These are phyloP conservation scores for Sesia apiformis DNA, from an alignment of 2,888 invertebrate genomes.

Conservation along the genomic window DNA sequence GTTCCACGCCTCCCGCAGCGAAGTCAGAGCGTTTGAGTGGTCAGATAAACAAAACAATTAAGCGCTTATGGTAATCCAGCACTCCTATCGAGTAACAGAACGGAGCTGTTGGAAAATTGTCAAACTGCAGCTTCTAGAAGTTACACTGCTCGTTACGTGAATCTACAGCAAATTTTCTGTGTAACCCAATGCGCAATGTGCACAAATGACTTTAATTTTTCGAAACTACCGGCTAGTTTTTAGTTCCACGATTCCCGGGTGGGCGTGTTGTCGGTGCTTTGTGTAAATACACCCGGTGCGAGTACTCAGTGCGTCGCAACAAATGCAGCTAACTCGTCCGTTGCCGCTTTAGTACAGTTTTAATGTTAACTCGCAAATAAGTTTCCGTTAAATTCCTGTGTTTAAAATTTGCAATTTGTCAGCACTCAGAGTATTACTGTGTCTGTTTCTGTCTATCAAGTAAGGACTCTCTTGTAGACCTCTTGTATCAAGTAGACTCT, in stretches of 20 bases:
- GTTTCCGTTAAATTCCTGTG: neutral
- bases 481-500: too few species aligned
- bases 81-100: slow-evolving; percentile 3
- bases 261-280: slow-evolving; percentile 21
- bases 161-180: neutral
- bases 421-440: neutral
- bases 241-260: neutral
- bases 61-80: slow-evolving; percentile 46
- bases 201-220: neutral
- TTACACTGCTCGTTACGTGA: neutral
- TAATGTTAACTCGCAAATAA: slow-evolving; percentile 25
- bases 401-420: neutral
- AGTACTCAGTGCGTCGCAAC: slow-evolving; percentile 17
- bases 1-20: slow-evolving; percentile 22
- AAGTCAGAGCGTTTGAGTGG: slow-evolving; percentile 52
- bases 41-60: slow-evolving; percentile 67
- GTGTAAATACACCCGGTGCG: slow-evolving; percentile 26
- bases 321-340: slow-evolving; percentile 28
- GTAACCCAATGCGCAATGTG: neutral
- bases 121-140: neutral
- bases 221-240: neutral
- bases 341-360: slow-evolving; percentile 34
- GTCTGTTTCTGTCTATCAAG: too few species aligned
- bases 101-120: neutral
- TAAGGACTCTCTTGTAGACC: too few species aligned